A percentile compares a stretch with the other conserved stretches of the same genome.
phyloP scores from a whole-genome alignment of 35 echinoderm and acorn worm species.

The Chiridota heheva region DNA sequence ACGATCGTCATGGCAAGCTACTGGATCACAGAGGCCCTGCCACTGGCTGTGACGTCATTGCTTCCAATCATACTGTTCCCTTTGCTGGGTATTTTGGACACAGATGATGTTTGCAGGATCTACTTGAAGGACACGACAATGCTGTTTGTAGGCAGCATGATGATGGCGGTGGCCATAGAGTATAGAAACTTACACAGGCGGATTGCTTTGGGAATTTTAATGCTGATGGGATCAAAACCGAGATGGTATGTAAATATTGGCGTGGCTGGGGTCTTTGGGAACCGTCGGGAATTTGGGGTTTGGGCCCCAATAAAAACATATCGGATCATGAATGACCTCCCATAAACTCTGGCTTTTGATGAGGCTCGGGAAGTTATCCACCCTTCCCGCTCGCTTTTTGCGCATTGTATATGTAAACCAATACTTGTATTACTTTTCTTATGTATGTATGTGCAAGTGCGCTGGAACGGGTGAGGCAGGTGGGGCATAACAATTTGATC shows the following conservation, averaged over 20 bases:
- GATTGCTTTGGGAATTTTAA: slow-evolving; percentile 73
- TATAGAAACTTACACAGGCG: slow-evolving; percentile 79
- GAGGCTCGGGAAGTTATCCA: too few relatives aligned
- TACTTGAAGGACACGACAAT: slow-evolving; percentile 91
- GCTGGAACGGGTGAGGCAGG: too few relatives aligned
- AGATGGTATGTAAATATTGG: slow-evolving; percentile 59
- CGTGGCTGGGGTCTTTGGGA: neutral
- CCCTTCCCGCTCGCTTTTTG: too few relatives aligned
- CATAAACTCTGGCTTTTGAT: too few relatives aligned
- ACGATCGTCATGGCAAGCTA: slow-evolving; percentile 75
- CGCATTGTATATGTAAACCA: too few relatives aligned
- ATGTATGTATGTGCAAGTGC: too few relatives aligned
- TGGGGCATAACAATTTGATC: too few relatives aligned
- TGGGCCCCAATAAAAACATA: too few relatives aligned
- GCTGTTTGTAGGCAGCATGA: slow-evolving; percentile 78
- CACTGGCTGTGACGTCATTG: slow-evolving; percentile 69
- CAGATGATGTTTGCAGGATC: slow-evolving; percentile 72
- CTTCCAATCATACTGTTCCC: slow-evolving; percentile 70
- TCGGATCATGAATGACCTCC: too few relatives aligned
- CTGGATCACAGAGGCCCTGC: slow-evolving; percentile 77
- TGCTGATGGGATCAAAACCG: slow-evolving; percentile 63
- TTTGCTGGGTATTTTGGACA: slow-evolving; percentile 60
- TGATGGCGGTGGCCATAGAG: slow-evolving; percentile 79
- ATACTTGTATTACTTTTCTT: too few relatives aligned
- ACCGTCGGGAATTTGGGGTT: neutral